Percentiles rank a stretch among this genome's conserved stretches.
Evolutionary conservation across 2,797 vertebrate genomes (phyloP).

Genomic region (Darevskia nairensis): DNA sequence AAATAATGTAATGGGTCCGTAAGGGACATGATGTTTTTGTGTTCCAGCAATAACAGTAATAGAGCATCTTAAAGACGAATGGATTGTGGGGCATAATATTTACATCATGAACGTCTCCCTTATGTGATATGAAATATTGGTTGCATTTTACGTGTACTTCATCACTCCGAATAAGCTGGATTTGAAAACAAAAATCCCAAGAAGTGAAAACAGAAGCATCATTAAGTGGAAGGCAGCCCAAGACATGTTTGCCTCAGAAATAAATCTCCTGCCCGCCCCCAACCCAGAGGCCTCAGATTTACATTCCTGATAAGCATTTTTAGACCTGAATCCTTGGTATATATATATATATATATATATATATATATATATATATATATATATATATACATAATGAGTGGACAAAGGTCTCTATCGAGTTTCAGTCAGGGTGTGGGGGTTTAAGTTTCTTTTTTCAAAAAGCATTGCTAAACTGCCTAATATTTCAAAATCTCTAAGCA

Average conservation of each 20-base stretch:
- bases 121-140: conserved; percentile 67
- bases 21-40: background rate
- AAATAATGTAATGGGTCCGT: no score
- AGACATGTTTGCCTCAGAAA: background rate
- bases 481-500: no score
- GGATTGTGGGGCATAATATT: background rate
- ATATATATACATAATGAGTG: background rate
- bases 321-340: background rate
- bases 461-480: no score
- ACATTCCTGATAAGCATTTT: background rate
- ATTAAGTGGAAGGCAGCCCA: background rate
- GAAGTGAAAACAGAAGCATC: conserved; percentile 45
- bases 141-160: conserved; percentile 75
- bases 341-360: no score
- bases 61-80: background rate
- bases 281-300: background rate
- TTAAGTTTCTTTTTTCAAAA: background rate
- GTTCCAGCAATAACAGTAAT: no score
- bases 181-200: conserved; percentile 80
- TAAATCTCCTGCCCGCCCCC: background rate
- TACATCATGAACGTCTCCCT: background rate
- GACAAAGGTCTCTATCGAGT: background rate
- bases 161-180: conserved; percentile 76
- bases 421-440: background rate
- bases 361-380: no score